Percentiles rank a stretch among this genome's conserved stretches.
These are phyloP conservation scores for Bradypus variegatus DNA, from an alignment of 2,797 vertebrate species.

Conservation along the genomic window DNA sequence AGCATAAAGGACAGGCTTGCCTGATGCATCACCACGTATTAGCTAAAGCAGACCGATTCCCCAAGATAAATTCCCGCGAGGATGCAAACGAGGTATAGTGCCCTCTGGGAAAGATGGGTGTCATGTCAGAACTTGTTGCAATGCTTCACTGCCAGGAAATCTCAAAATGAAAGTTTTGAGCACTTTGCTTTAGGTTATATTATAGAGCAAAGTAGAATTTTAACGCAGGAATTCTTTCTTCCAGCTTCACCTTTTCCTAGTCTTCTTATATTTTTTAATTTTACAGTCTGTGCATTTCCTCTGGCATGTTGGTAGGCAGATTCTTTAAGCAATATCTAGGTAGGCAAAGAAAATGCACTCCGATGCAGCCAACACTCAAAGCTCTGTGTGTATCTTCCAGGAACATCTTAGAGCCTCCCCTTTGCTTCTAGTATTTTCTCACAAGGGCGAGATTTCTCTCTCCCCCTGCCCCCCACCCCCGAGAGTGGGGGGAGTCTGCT, in stretches of 20 bases:
- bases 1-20: not conserved
- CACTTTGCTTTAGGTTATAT: slow-evolving; percentile 25
- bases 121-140: slow-evolving; percentile 67
- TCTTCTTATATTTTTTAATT: slow-evolving; percentile 31
- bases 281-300: slow-evolving; percentile 32
- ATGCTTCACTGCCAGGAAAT: slow-evolving; percentile 32
- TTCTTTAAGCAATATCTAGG: slow-evolving; percentile 42
- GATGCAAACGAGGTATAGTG: slow-evolving; percentile 11
- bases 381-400: slow-evolving; percentile 63
- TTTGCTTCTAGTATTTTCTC: slow-evolving; percentile 60
- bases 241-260: not conserved
- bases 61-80: slow-evolving; percentile 47
- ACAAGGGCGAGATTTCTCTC: slow-evolving; percentile 29
- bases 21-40: not conserved
- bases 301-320: slow-evolving; percentile 46
- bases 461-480: slow-evolving; percentile 2
- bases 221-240: not conserved
- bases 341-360: slow-evolving; percentile 58
- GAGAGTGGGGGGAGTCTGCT: slow-evolving; percentile 42
- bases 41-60: slow-evolving; percentile 40
- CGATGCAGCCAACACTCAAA: slow-evolving; percentile 44
- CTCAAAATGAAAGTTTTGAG: slow-evolving; percentile 23
- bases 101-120: slow-evolving; percentile 48
- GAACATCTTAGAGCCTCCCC: slow-evolving; percentile 57
- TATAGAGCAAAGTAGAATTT: not conserved